Evolutionary conservation across 2,113 vertebrate genomes (phyloP).

Genomic region (Ceyx cyanopectus): DNA sequence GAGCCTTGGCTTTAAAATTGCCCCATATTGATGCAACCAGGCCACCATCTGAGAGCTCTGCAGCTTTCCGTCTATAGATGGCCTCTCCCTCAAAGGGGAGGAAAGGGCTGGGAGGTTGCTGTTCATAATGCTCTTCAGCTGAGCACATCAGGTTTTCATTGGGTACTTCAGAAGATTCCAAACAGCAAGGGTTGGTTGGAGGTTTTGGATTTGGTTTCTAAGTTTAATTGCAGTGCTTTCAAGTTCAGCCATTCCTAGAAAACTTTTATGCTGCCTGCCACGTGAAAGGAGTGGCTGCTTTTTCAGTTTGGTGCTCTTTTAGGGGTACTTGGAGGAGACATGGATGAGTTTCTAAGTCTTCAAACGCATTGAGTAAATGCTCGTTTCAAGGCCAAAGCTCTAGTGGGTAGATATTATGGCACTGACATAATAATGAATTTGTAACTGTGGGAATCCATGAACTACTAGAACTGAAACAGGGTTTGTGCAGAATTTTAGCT

Average conservation of each 20-base stretch:
- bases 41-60: neutral
- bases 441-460: neutral
- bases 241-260: neutral
- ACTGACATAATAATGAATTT: neutral
- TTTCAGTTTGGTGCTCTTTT: neutral
- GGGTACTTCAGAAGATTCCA: neutral
- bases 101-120: neutral
- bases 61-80: constrained; percentile 14
- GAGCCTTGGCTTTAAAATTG: neutral
- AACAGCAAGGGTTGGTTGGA: neutral
- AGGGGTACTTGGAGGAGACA: neutral
- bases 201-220: neutral
- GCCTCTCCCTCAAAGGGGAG: neutral
- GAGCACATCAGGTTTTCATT: neutral
- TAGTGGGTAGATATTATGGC: neutral
- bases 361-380: neutral
- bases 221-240: neutral
- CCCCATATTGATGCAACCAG: neutral
- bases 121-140: neutral
- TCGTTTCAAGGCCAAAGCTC: neutral
- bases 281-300: neutral
- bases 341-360: neutral
- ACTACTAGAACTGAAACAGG: neutral
- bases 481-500: neutral
- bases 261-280: accelerated